These are phyloP conservation scores for Limonius californicus DNA, from an alignment of 1,140 invertebrate genomes.

Conservation along the genomic window DNA sequence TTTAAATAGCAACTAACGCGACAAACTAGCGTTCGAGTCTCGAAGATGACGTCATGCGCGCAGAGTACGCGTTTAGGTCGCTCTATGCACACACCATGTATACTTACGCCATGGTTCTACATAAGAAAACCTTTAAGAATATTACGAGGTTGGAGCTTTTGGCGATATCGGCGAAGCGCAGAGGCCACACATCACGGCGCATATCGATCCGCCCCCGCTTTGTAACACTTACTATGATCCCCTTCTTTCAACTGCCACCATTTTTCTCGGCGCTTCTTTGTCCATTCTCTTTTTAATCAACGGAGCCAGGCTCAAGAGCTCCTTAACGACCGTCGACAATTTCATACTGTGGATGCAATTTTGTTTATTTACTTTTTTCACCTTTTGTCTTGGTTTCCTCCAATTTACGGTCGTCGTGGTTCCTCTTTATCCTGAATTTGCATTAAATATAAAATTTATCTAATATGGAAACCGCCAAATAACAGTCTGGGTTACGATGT, in stretches of 20 bases:
- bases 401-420: not conserved
- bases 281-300: constrained; percentile 31
- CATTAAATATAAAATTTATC: too few species aligned
- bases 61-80: too few species aligned
- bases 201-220: constrained; percentile 29
- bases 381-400: constrained; percentile 7
- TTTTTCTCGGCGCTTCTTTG: constrained; percentile 27
- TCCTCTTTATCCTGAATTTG: too few species aligned
- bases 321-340: constrained; percentile 29
- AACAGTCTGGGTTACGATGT: too few species aligned
- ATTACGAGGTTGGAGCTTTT: constrained; percentile 9
- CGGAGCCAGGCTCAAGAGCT: constrained; percentile 23
- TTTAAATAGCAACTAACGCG: too few species aligned
- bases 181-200: constrained; percentile 28
- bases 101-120: too few species aligned
- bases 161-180: constrained; percentile 22
- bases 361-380: constrained; percentile 14
- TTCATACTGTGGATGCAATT: constrained; percentile 23
- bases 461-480: too few species aligned
- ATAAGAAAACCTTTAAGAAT: constrained; percentile 19
- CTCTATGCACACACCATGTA: too few species aligned
- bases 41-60: too few species aligned
- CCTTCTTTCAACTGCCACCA: constrained; percentile 22
- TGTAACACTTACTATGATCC: constrained; percentile 30
- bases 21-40: too few species aligned